These are phyloP conservation scores for Platysternon megacephalum DNA, from an alignment of 2,113 vertebrate species.

Conservation along the genomic window DNA sequence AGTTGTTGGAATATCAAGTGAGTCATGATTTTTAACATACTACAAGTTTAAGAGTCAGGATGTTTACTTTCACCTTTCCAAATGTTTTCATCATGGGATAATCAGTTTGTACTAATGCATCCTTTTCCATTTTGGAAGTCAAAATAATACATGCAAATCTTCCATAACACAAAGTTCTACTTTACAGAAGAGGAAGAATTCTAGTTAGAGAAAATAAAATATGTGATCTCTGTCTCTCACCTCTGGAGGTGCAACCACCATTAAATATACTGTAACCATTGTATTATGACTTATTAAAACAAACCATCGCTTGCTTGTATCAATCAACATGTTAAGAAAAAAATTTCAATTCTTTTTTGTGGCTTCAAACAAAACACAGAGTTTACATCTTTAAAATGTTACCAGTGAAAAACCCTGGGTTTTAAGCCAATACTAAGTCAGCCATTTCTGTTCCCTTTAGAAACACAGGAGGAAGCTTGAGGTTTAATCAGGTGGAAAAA, in stretches of 20 bases:
- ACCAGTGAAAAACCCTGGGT: neutral
- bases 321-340: neutral
- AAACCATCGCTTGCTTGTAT: neutral
- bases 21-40: neutral
- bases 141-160: neutral
- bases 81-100: neutral
- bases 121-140: neutral
- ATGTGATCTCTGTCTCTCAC: neutral
- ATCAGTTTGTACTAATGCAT: neutral
- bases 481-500: constrained; percentile 86
- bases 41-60: neutral
- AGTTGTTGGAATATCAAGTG: neutral
- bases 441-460: constrained; percentile 74
- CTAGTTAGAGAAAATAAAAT: neutral
- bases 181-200: neutral
- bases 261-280: neutral
- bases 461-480: constrained; percentile 76
- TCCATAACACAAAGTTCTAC: neutral
- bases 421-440: constrained; percentile 67
- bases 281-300: neutral
- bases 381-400: neutral
- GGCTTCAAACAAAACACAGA: neutral
- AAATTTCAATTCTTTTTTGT: neutral
- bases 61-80: neutral
- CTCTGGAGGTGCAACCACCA: neutral